Evolutionary conservation across 1,140 invertebrate species (phyloP).

Genomic region (Anoplophora glabripennis): DNA sequence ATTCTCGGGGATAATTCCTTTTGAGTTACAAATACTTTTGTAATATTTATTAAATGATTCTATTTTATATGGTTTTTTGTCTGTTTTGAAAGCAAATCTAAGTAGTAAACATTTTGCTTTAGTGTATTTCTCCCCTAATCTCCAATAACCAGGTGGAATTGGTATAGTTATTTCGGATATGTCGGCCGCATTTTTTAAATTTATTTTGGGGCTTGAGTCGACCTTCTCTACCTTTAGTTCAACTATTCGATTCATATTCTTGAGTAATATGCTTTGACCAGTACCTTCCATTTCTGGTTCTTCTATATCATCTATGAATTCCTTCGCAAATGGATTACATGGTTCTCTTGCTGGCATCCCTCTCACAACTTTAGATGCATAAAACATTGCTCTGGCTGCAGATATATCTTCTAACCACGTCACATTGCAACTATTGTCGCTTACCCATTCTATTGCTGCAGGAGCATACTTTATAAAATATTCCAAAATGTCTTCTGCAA

Average conservation of each 20-base stretch:
- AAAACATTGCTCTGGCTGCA: constrained; percentile 67
- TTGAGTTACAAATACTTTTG: constrained; percentile 62
- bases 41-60: constrained; percentile 65
- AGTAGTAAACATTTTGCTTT: constrained; percentile 69
- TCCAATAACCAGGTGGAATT: constrained; percentile 71
- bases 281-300: constrained; percentile 44
- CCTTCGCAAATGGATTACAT: constrained; percentile 44
- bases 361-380: constrained; percentile 55
- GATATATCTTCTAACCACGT: constrained; percentile 70
- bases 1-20: constrained; percentile 40
- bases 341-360: constrained; percentile 47
- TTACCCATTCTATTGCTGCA: constrained; percentile 75
- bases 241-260: constrained; percentile 39
- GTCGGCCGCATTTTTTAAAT: constrained; percentile 44
- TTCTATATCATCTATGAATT: constrained; percentile 48
- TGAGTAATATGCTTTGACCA: constrained; percentile 43
- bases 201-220: constrained; percentile 1
- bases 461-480: constrained; percentile 76
- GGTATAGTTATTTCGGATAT: constrained; percentile 55
- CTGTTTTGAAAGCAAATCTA: constrained; percentile 67
- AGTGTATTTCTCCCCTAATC: constrained; percentile 61
- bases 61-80: constrained; percentile 60
- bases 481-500: constrained; percentile 72
- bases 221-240: constrained; percentile 40
- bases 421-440: constrained; percentile 77